A percentile compares a stretch with the other conserved stretches of the same genome.
phyloP scores from a whole-genome alignment of 2,888 invertebrate species.

The Anthophora plumipes region DNA sequence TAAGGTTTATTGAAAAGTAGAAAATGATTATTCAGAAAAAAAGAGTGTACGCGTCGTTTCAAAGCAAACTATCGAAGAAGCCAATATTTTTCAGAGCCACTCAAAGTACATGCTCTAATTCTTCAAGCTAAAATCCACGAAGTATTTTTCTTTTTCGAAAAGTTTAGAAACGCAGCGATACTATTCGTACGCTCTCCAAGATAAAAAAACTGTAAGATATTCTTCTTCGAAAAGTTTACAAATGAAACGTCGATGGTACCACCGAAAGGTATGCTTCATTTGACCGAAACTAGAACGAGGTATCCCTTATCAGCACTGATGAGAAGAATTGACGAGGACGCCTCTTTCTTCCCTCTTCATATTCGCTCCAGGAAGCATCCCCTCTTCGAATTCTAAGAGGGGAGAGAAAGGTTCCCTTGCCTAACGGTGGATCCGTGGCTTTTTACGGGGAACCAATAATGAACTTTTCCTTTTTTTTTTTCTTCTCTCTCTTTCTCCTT shows the following conservation, averaged over 20 bases:
- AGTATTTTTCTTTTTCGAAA: too few relatives aligned
- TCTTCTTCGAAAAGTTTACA: neutral
- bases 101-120: too few relatives aligned
- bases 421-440: constrained; percentile 70
- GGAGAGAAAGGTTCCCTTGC: constrained; percentile 46
- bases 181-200: too few relatives aligned
- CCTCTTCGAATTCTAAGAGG: neutral
- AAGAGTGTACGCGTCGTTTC: too few relatives aligned
- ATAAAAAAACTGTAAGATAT: too few relatives aligned
- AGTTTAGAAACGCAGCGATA: too few relatives aligned
- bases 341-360: constrained; percentile 61
- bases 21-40: too few relatives aligned
- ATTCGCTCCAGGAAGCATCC: constrained; percentile 60
- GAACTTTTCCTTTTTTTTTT: constrained; percentile 80
- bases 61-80: too few relatives aligned
- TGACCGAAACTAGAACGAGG: constrained; percentile 41
- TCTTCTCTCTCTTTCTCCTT: constrained; percentile 76
- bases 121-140: too few relatives aligned
- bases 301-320: constrained; percentile 71
- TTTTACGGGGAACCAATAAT: constrained; percentile 84
- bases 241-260: neutral
- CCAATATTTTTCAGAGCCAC: too few relatives aligned
- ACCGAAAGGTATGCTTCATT: constrained; percentile 34
- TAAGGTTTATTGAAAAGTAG: too few relatives aligned
- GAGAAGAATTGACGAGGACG: constrained; percentile 74